Conservation (phyloP, 2,113 vertebrate genomes). For the Seriola quinqueradiata region DNA sequence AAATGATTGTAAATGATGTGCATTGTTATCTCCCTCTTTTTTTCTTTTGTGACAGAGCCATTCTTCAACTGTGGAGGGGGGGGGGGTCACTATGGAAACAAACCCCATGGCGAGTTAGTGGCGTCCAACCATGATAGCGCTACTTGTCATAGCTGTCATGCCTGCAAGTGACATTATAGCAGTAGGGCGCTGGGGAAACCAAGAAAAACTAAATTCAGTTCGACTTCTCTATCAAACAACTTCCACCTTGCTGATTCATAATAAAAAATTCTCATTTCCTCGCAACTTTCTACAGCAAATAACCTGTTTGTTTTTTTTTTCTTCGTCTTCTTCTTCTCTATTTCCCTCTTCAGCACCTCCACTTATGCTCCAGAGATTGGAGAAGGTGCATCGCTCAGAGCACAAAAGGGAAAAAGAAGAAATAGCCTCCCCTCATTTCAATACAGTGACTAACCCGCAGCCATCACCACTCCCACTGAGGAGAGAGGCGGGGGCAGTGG, state of each 20-base stretch:
- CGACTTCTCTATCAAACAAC: constrained; percentile 12
- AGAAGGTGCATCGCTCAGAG: constrained; percentile 61
- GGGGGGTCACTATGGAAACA: constrained; percentile 79
- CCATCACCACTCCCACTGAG: constrained; percentile 80
- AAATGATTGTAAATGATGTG: constrained; percentile 70
- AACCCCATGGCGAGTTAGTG: constrained; percentile 81
- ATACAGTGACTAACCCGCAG: constrained; percentile 79
- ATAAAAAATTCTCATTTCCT: constrained; percentile 1
- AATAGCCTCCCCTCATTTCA: constrained; percentile 82
- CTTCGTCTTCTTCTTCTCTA: not conserved
- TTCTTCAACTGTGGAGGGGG: constrained; percentile 66
- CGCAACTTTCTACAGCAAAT: constrained; percentile 32
- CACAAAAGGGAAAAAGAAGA: constrained; percentile 74
- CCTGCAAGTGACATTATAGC: constrained; percentile 74
- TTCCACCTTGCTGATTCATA: not conserved
- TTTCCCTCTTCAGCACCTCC: constrained; percentile 23
- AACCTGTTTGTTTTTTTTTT: not conserved
- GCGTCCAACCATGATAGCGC: constrained; percentile 79
- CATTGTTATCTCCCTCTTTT: constrained; percentile 64
- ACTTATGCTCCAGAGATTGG: constrained; percentile 43
- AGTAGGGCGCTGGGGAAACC: constrained; percentile 43
- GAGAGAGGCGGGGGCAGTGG: constrained; percentile 78
- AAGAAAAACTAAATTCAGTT: constrained; percentile 2
- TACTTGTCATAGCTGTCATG: constrained; percentile 76
- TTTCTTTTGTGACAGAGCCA: constrained; percentile 74